A percentile compares a stretch with the other conserved stretches of the same genome.
These are phyloP conservation scores for Meiosimyza platycephala DNA, from an alignment of 2,888 invertebrate species.

Conservation along the genomic window DNA sequence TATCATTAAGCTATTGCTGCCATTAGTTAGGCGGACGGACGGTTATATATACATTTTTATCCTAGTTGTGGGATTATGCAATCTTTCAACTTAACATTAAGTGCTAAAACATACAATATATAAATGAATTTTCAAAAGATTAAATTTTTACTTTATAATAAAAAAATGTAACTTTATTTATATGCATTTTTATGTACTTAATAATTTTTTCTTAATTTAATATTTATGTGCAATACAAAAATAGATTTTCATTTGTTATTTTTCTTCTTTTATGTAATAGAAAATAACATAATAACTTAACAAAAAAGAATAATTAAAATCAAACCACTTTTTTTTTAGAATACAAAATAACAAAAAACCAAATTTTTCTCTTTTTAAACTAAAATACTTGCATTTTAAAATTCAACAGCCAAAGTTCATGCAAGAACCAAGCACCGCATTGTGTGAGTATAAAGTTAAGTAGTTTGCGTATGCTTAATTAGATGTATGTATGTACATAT, in stretches of 20 bases:
- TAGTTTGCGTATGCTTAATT: neutral
- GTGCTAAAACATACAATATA: no score
- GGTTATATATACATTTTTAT: no score
- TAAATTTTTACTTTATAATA: conserved; percentile 9
- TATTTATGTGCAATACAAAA: conserved; percentile 11
- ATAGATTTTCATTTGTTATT: conserved; percentile 23
- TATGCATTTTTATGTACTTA: conserved; percentile 21
- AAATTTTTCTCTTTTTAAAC: neutral
- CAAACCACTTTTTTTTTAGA: conserved; percentile 13
- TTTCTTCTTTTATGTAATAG: conserved; percentile 34
- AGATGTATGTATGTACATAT: neutral
- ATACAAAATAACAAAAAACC: conserved; percentile 33
- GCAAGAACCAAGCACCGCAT: conserved; percentile 14
- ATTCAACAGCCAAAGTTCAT: conserved; percentile 29
- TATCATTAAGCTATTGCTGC: no score
- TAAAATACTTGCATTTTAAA: conserved; percentile 6
- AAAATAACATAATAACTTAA: conserved; percentile 37
- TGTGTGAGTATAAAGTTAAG: conserved; percentile 7
- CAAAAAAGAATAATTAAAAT: conserved; percentile 19
- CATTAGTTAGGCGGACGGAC: no score
- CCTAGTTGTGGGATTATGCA: no score
- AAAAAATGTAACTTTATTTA: neutral
- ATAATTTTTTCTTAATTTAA: conserved; percentile 19
- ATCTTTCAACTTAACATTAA: no score
- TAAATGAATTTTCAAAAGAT: no score